Conservation (phyloP, 2,113 vertebrate species). For the Strix uralensis region DNA sequence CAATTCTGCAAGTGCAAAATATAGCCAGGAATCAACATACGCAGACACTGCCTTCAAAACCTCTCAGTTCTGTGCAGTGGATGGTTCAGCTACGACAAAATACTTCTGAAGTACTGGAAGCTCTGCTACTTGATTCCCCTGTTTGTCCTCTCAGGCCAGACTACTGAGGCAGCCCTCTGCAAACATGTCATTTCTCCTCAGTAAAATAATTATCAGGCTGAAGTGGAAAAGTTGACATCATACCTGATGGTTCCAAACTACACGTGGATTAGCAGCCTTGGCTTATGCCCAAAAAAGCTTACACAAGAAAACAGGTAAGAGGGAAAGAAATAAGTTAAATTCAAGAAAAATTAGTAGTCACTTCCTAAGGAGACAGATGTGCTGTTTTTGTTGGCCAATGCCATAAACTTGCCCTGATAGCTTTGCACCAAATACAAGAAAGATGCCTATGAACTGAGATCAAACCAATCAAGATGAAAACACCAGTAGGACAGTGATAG, state of each 20-base stretch:
- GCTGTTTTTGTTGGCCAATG: background rate
- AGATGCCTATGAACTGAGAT: background rate
- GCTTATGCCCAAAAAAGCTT: background rate
- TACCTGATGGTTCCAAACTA: background rate
- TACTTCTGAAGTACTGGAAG: background rate
- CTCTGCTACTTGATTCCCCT: background rate
- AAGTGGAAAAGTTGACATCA: background rate
- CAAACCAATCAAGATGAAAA: background rate
- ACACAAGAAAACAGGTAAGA: background rate
- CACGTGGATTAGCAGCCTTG: background rate
- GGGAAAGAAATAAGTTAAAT: background rate
- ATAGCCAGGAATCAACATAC: background rate
- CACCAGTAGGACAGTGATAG: background rate
- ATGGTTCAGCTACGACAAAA: background rate
- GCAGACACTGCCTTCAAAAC: background rate
- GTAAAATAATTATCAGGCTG: background rate
- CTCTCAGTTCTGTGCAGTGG: background rate
- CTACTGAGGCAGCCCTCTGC: background rate
- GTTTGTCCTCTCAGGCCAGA: background rate
- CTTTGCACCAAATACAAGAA: background rate
- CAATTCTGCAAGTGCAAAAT: background rate
- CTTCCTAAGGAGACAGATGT: background rate
- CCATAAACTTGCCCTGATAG: background rate
- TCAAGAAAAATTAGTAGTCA: background rate
- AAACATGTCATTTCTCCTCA: background rate